phyloP scores from a whole-genome alignment of 1,140 invertebrate species.

The Archivesica marissinica region DNA sequence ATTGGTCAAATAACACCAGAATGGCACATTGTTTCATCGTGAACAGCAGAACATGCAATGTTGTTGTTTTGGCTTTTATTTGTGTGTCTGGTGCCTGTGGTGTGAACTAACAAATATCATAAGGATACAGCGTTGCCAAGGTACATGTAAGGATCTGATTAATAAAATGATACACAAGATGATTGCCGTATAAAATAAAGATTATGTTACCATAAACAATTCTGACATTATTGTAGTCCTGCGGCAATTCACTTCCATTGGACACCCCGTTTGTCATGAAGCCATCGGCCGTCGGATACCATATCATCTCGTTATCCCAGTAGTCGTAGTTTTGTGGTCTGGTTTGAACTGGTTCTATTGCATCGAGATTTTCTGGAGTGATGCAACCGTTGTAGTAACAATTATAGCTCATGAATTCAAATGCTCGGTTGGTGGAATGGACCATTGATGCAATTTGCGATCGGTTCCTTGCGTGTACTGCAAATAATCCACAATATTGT shows the following conservation, averaged over 20 bases:
- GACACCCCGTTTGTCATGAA: constrained; percentile 58
- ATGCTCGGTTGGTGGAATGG: background rate
- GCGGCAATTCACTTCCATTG: constrained; percentile 65
- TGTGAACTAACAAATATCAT: background rate
- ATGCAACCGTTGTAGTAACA: constrained; percentile 79
- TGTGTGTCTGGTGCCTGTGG: background rate
- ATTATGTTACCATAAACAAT: constrained; percentile 72
- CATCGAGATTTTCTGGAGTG: constrained; percentile 73
- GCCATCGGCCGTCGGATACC: constrained; percentile 54
- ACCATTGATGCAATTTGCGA: background rate
- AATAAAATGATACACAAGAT: background rate
- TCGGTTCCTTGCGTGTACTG: constrained; percentile 14
- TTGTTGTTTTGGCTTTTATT: background rate
- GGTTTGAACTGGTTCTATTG: constrained; percentile 55
- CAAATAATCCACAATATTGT: background rate
- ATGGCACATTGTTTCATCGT: background rate
- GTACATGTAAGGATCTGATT: background rate
- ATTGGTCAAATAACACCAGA: too few relatives aligned
- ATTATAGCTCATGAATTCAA: constrained; percentile 32
- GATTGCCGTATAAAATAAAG: background rate
- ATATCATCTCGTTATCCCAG: constrained; percentile 66
- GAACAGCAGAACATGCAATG: background rate
- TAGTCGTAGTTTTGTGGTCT: constrained; percentile 62
- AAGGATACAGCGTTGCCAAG: background rate
- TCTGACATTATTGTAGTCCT: constrained; percentile 70